Base-by-base conservation (phyloP, 2,113 vertebrate species). In the Phoxinus phoxinus region DNA sequence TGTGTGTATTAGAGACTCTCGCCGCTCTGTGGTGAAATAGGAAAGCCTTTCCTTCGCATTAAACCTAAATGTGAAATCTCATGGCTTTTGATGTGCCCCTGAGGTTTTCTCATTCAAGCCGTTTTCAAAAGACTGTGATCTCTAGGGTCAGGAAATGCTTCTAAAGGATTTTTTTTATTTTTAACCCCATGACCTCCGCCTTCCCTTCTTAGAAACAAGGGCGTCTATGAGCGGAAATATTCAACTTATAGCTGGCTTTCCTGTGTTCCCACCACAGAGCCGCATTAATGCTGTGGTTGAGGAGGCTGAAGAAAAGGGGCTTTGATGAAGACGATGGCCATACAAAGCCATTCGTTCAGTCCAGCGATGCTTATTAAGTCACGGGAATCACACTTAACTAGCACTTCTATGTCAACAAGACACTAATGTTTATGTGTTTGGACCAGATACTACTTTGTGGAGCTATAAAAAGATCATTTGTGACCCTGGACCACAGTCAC, bases 51-150 rank as follows among this genome's bases (percentile, higher is more conserved):
- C 58, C 78, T 81, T 27, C 78, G 27, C 37, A 27, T 81, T 81
- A 81, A 81, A 41, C 58, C 78, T 63, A 12, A 27, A 63, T 65
- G 37, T 63, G n/a, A 63, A 63, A 93, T 90, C 91, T 89, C 91
- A 92, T 90, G 92, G 93, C 90, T 90, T 91, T 91, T 93, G 90
- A 93, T 91, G 91, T 88, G 79, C 83, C 89, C 89, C 88, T 90
- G 82, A 85, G 81, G 84, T 86, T 87, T 90, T 79, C 78, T 81
- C 59, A 63, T 46, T 65, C 78, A 81, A 12, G 41, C 41, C 8
- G 3, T 21, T 81, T 81, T 81, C 58, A 63, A 81, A 46, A 63
- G 58, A 44, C 35, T 61, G 80, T 80, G 87, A 82, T 79, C 63
- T 71, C 63, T 61, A 21, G 30, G 86, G 84, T 88, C 91, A 93